A percentile compares a stretch with the other conserved stretches of the same genome.
phyloP scores from a whole-genome alignment of 2,113 vertebrate genomes.

The Sinocyclocheilus anshuiensis region DNA sequence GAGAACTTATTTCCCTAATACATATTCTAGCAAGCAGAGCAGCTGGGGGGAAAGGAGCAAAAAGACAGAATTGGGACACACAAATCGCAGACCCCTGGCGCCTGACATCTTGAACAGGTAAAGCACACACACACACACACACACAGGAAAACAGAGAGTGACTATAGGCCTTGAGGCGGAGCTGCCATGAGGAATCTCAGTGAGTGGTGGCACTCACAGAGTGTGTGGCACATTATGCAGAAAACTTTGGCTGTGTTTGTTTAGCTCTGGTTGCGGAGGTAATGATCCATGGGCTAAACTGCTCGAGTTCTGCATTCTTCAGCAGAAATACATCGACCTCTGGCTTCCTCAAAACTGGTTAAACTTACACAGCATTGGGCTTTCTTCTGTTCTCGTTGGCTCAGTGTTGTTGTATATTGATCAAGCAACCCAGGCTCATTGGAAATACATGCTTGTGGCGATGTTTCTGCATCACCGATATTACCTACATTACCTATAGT shows the following conservation, averaged over 20 bases:
- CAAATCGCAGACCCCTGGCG: conserved; percentile 23
- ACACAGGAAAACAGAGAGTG: not conserved
- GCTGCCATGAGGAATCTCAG: conserved; percentile 43
- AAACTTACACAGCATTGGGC: not conserved
- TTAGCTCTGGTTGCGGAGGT: not conserved
- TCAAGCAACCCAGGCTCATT: not conserved
- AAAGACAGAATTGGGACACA: conserved; percentile 59
- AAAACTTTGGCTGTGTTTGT: conserved; percentile 2
- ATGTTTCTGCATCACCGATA: too few relatives aligned
- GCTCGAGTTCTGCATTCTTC: not conserved
- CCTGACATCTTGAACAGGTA: conserved; percentile 49
- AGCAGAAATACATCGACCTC: not conserved
- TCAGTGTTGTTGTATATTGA: not conserved
- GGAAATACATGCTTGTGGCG: too few relatives aligned
- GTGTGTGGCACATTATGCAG: conserved; percentile 19
- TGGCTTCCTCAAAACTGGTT: not conserved
- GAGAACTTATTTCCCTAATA: conserved; percentile 43
- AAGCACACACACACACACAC: not conserved
- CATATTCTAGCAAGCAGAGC: conserved; percentile 54
- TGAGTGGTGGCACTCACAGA: too few relatives aligned
- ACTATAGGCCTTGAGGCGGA: conserved; percentile 39
- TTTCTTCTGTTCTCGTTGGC: not conserved
- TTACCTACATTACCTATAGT: too few relatives aligned
- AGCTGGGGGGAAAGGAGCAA: conserved; percentile 20
- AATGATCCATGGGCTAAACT: not conserved